Conservation (phyloP, 1,140 invertebrate species). For the Helicoverpa armigera region DNA sequence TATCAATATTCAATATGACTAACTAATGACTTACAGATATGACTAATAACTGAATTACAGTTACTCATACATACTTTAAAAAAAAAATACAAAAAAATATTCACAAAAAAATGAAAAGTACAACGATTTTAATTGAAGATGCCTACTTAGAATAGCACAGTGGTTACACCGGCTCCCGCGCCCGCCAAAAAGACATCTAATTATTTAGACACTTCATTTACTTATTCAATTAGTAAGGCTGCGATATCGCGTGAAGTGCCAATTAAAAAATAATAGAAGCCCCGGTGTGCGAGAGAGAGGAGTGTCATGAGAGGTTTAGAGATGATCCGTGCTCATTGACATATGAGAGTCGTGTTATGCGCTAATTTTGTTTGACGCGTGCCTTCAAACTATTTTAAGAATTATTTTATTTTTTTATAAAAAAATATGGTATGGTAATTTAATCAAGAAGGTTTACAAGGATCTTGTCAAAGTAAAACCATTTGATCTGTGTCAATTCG, state of each 20-base stretch:
- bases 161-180: constrained; percentile 56
- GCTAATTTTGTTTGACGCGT: constrained; percentile 50
- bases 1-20: constrained; percentile 36
- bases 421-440: too few relatives aligned
- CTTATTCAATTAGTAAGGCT: constrained; percentile 84
- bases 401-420: too few relatives aligned
- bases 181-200: constrained; percentile 81
- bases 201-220: constrained; percentile 86
- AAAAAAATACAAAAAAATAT: background rate
- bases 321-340: constrained; percentile 75
- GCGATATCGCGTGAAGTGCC: constrained; percentile 79
- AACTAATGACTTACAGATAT: constrained; percentile 46
- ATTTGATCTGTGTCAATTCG: too few relatives aligned
- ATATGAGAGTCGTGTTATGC: constrained; percentile 71
- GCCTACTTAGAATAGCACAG: constrained; percentile 18
- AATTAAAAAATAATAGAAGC: constrained; percentile 84
- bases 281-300: constrained; percentile 75
- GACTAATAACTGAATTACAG: constrained; percentile 14
- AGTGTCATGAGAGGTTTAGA: constrained; percentile 76
- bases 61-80: constrained; percentile 15
- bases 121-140: background rate
- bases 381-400: background rate
- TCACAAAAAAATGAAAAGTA: background rate
- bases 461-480: too few relatives aligned
- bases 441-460: too few relatives aligned